Percentiles rank a stretch among this genome's conserved stretches.
Conservation (phyloP, 2,888 invertebrate species). For the Spodoptera picta region DNA sequence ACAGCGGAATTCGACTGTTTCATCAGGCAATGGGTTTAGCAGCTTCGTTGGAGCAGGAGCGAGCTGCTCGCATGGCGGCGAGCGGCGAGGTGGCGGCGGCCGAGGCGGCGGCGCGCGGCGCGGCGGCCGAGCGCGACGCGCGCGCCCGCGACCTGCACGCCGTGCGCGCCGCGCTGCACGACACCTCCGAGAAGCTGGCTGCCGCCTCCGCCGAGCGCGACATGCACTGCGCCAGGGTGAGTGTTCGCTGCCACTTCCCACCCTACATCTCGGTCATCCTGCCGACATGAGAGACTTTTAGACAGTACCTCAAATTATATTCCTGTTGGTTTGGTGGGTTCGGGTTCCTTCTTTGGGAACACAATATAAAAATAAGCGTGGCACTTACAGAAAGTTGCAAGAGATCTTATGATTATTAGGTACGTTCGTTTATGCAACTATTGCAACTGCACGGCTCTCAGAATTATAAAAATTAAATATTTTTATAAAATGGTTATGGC, state of each 20-base stretch:
- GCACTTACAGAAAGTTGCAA: too few species aligned
- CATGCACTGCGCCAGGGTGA: conserved; percentile 82
- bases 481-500: too few species aligned
- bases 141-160: conserved; percentile 79
- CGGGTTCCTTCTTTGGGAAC: too few species aligned
- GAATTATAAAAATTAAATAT: too few species aligned
- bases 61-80: conserved; percentile 94
- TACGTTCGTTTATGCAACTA: too few species aligned
- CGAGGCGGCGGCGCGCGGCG: conserved; percentile 79
- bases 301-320: too few species aligned
- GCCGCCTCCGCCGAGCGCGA: conserved; percentile 82
- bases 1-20: neutral
- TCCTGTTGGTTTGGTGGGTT: too few species aligned
- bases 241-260: conserved; percentile 37
- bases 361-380: too few species aligned
- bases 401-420: too few species aligned
- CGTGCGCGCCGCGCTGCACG: conserved; percentile 79
- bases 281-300: too few species aligned
- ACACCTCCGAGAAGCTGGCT: conserved; percentile 81
- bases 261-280: too few species aligned
- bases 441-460: too few species aligned
- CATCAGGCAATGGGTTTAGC: conserved; percentile 92
- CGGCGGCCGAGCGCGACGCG: conserved; percentile 85
- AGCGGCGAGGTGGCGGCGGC: conserved; percentile 93
- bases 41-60: conserved; percentile 97